Percentiles rank a stretch among this genome's conserved stretches.
These are phyloP conservation scores for Monopterus albus DNA, from an alignment of 2,113 vertebrate genomes.

Conservation along the genomic window DNA sequence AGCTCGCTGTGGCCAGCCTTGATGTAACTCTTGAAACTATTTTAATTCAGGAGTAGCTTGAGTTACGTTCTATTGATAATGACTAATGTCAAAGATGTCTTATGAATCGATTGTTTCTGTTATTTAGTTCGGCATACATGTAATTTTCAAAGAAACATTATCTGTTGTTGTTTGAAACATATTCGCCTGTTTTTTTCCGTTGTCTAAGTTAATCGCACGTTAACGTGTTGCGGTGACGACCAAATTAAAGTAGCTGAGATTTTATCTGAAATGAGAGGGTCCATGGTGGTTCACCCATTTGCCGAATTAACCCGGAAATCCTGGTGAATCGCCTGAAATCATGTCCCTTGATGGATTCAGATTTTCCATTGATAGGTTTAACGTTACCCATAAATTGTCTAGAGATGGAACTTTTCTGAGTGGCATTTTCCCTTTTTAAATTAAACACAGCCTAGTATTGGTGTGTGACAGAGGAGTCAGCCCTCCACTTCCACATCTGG, in stretches of 20 bases:
- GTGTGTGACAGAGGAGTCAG: neutral
- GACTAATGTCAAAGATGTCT: accelerated
- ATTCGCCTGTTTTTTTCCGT: too few relatives aligned
- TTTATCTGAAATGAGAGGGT: neutral
- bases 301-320: neutral
- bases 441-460: neutral
- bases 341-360: accelerated
- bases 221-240: too few relatives aligned
- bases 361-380: neutral
- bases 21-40: neutral
- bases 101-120: accelerated
- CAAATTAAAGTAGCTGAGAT: neutral
- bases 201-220: too few relatives aligned
- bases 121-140: conserved; percentile 6
- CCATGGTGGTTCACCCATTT: neutral
- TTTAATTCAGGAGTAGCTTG: neutral
- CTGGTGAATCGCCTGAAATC: accelerated
- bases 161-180: neutral
- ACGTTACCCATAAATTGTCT: neutral
- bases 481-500: neutral
- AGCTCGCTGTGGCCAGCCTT: neutral
- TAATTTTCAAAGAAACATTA: neutral
- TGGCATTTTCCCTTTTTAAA: neutral
- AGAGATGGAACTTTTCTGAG: neutral
- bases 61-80: accelerated